Evolutionary conservation across 2,113 vertebrate species (phyloP), one percentile per base, ranked within the genome.

Genomic region (Callopanchax toddi): DNA sequence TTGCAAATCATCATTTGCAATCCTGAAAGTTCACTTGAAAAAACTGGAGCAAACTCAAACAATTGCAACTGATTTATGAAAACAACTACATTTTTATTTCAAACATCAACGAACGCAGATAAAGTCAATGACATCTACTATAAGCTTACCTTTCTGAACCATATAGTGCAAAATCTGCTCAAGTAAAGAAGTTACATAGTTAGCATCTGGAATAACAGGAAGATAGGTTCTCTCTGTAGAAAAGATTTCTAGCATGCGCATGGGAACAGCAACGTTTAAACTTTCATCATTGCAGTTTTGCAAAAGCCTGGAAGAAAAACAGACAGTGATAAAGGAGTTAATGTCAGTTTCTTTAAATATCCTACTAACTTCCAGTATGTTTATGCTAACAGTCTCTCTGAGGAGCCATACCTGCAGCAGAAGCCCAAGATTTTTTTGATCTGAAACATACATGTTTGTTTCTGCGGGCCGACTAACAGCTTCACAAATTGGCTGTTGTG

Each of bases 131-230:
- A n/a, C n/a, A n/a, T n/a, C 5, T 26, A 58, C 21, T 9, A n/a
- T 32, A 13, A 58, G 21, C 65, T 87, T 83, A 98, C 97, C 97
- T 94, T 95, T 96, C 77, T 98, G 95, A 91, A 99, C 90, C 95
- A 98, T 93, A 92, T 96, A 98, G 95, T 96, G 94, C 95, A 98
- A 95, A 93, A 98, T 93, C 87, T 98, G 97, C 91, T 99, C 96
- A 45, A 95, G 90, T 85, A 98, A 81, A n/a, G 94, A 94, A 73
- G 92, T 92, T 91, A 95, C 94, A 64, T 83, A 90, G 86, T 86
- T 81, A 70, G 93, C 87, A 80, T 98, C 96, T 83, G 91, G 92
- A 88, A 97, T 88, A 87, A 94, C 89, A 62, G 94, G 91, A 87
- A 94, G 89, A 86, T 96, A 98, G 0, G 95, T 98, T 82, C 85